Conservation (phyloP, 2,113 vertebrate genomes). For the Limanda limanda region DNA sequence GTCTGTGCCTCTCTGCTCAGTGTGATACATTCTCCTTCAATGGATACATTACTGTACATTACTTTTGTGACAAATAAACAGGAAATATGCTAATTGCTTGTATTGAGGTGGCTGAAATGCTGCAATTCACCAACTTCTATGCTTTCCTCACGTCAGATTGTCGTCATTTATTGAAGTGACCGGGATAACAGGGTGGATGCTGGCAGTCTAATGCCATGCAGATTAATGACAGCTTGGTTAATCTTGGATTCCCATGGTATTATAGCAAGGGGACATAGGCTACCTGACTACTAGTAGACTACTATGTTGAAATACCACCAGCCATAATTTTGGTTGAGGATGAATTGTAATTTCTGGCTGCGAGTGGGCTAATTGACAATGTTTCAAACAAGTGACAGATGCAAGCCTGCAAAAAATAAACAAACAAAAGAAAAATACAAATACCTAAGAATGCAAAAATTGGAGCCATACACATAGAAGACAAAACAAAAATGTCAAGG, state of each 20-base stretch:
- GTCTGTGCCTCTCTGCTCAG: constrained; percentile 54
- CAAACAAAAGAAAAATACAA: no score
- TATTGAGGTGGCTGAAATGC: constrained; percentile 8
- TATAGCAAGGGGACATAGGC: background rate
- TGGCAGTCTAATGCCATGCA: background rate
- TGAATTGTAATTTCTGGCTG: no score
- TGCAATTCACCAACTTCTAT: constrained; percentile 6
- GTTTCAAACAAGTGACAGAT: no score
- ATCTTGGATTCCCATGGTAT: background rate
- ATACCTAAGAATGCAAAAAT: no score
- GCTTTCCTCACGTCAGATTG: background rate
- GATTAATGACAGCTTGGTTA: background rate
- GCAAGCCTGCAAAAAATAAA: no score
- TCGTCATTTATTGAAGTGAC: background rate
- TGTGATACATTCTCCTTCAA: constrained; percentile 41
- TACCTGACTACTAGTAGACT: no score
- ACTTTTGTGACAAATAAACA: constrained; percentile 65
- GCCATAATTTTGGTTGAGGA: no score
- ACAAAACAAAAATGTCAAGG: no score
- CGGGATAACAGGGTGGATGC: background rate
- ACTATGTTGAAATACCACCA: no score
- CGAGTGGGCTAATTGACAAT: no score
- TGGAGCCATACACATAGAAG: no score
- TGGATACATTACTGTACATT: constrained; percentile 55
- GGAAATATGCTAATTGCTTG: constrained; percentile 17